Evolutionary conservation across 23 tunicate species (phyloP).

Genomic region (Styela clava): DNA sequence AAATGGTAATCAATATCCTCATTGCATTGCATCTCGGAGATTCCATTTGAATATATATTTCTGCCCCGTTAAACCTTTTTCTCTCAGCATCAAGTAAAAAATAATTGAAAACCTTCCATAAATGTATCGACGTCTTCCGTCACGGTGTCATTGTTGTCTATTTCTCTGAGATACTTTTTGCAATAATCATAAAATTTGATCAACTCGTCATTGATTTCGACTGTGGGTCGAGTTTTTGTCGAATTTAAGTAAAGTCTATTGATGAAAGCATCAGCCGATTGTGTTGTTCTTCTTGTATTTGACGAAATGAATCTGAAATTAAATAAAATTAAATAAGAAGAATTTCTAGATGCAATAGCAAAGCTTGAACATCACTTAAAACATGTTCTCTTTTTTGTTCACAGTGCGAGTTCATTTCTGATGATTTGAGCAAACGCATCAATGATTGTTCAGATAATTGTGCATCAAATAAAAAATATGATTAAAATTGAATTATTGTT

Average conservation of each 20-base stretch:
- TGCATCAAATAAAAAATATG: too few relatives aligned
- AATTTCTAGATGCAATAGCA: too few relatives aligned
- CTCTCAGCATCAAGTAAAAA: background rate
- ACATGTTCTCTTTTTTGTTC: too few relatives aligned
- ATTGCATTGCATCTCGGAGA: too few relatives aligned
- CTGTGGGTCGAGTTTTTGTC: background rate
- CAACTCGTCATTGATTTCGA: conserved; percentile 5
- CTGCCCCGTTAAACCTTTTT: too few relatives aligned
- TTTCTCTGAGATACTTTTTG: conserved; percentile 4
- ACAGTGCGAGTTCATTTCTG: too few relatives aligned
- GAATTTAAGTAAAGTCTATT: background rate
- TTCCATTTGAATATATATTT: too few relatives aligned
- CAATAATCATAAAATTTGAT: conserved; percentile 3
- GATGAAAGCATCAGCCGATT: background rate
- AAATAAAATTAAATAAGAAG: background rate
- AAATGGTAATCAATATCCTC: too few relatives aligned
- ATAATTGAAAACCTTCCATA: background rate
- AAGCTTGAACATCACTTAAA: too few relatives aligned
- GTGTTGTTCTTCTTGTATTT: background rate
- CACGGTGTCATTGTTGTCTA: conserved; percentile 1
- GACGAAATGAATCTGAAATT: conserved; percentile 14
- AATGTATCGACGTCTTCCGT: conserved; percentile 13
- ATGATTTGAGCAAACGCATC: too few relatives aligned
- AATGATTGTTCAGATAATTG: too few relatives aligned
- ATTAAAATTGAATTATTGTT: too few relatives aligned